Evolutionary conservation across 2,888 invertebrate species (phyloP), one percentile per base, ranked within the genome.

Genomic region (Tuta absoluta): DNA sequence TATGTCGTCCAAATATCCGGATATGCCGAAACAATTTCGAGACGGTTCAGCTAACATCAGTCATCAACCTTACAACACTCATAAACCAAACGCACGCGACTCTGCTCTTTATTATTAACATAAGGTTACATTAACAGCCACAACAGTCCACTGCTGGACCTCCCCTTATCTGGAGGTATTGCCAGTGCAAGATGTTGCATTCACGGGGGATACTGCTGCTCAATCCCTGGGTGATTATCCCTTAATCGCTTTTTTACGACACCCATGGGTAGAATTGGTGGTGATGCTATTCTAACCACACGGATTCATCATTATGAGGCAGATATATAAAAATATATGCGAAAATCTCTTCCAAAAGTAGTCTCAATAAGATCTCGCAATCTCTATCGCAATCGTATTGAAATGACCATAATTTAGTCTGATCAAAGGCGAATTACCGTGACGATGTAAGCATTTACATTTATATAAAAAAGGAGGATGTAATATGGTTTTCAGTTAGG

Each of bases 41-140:
- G 85, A 83, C 79, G 85, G 82, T 84, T 79, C 81, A 85, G 77
- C 84, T 80, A 75, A 72, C 77, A 75, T 75, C 69, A 33, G 11
- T 48, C 49, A 41, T 28, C 61, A 49, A 17, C 48, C 49, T 61
- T 61, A 48, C 19, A 28, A 49, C 14, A 45, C 45, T 28, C 28
- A 21, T 24, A 60, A n/a, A 24, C 21, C 8, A 41, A n/a, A 12
- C 21, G 2, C 41, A 59, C 59, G 23, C 38, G 12, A 59, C 19
- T 33, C 12, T 37, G 19, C 4, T 10, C 23, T 45, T 41, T 60
- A 60, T n/a, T n/a, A n/a, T n/a, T n/a, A n/a, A n/a, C n/a, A n/a
- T n/a, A n/a, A n/a, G n/a, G n/a, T n/a, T n/a, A n/a, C n/a, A n/a
- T n/a, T n/a, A n/a, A n/a, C n/a, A n/a, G n/a, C n/a, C n/a, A n/a